Conservation (phyloP, 2,888 invertebrate genomes). For the Drepana falcataria region DNA sequence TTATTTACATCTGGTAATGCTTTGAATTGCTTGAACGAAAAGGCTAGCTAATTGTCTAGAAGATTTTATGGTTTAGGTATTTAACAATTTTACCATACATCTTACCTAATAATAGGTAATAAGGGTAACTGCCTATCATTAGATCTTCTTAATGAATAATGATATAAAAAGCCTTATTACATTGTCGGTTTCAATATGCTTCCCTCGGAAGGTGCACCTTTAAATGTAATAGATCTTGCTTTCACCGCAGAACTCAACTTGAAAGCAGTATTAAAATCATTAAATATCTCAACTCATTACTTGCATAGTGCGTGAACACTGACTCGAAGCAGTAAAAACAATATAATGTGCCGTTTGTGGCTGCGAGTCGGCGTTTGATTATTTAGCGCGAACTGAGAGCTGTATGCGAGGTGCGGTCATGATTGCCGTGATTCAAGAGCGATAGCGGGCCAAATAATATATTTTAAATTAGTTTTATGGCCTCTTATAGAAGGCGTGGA, state of each 20-base stretch:
- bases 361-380: constrained; percentile 47
- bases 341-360: constrained; percentile 64
- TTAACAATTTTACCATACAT: too few species aligned
- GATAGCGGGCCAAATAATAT: constrained; percentile 5
- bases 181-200: too few species aligned
- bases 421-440: constrained; percentile 17
- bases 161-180: too few species aligned
- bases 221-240: neutral
- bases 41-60: too few species aligned
- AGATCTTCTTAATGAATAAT: too few species aligned
- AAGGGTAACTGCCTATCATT: too few species aligned
- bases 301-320: constrained; percentile 1
- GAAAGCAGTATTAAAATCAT: constrained; percentile 2
- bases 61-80: too few species aligned
- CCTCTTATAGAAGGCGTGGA: too few species aligned
- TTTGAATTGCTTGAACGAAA: too few species aligned
- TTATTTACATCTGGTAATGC: too few species aligned
- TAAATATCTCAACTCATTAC: constrained; percentile 49
- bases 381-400: constrained; percentile 51
- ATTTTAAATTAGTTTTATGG: too few species aligned
- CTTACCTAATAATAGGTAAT: too few species aligned
- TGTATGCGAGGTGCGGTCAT: constrained; percentile 43
- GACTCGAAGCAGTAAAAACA: constrained; percentile 41
- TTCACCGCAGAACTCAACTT: neutral
- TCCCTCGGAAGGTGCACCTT: neutral